Conservation (phyloP, 2,888 invertebrate species). For the Mylabris sibirica region DNA sequence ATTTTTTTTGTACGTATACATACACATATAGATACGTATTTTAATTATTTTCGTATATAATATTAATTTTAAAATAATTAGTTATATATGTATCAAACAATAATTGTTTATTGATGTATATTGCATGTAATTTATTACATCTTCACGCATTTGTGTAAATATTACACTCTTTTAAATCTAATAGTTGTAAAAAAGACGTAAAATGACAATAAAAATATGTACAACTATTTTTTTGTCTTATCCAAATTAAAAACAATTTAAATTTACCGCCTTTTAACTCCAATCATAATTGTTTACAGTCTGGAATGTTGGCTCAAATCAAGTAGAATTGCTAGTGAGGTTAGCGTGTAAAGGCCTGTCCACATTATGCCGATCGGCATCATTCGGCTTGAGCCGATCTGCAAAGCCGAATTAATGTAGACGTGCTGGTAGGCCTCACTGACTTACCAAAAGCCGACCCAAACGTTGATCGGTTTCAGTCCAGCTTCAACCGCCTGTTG, state of each 20-base stretch:
- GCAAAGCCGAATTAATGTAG: too few species aligned
- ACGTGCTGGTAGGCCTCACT: too few species aligned
- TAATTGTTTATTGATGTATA: slow-evolving; percentile 26
- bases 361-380: too few species aligned
- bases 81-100: neutral
- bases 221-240: neutral
- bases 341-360: too few species aligned
- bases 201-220: slow-evolving; percentile 46
- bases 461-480: too few species aligned
- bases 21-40: neutral
- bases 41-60: slow-evolving; percentile 11
- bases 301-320: too few species aligned
- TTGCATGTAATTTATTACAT: slow-evolving; percentile 35
- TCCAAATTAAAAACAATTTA: neutral
- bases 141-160: slow-evolving; percentile 29
- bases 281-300: too few species aligned
- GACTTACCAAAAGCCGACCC: too few species aligned
- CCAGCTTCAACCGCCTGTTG: too few species aligned
- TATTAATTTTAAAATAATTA: slow-evolving; percentile 18
- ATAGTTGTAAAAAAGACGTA: slow-evolving; percentile 43
- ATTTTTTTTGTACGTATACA: neutral
- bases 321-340: too few species aligned
- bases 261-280: neutral
- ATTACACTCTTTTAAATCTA: slow-evolving; percentile 24
- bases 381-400: too few species aligned